Evolutionary conservation across 2,888 invertebrate genomes (phyloP).

Genomic region (Pelosia muscerda): DNA sequence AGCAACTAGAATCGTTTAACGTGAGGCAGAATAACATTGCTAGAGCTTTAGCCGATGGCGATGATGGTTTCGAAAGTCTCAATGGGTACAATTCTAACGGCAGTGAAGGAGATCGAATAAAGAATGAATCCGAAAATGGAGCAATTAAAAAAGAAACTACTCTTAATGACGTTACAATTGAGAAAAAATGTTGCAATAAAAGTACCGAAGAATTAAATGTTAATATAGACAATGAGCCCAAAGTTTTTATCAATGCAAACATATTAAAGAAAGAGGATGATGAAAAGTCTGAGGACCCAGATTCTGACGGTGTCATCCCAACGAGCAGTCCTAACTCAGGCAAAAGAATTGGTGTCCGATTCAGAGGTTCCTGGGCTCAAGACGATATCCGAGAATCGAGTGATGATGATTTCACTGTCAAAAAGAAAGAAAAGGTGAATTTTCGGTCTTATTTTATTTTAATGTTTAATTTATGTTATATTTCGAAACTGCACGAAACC

Average conservation of each 20-base stretch:
- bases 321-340: conserved; percentile 68
- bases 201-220: conserved; percentile 31
- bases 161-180: conserved; percentile 33
- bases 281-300: conserved; percentile 71
- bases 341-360: conserved; percentile 76
- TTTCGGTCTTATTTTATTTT: not conserved
- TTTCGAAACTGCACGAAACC: not conserved
- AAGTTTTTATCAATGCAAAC: conserved; percentile 35
- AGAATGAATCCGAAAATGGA: conserved; percentile 46
- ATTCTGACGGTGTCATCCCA: conserved; percentile 71
- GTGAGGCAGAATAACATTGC: conserved; percentile 68
- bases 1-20: conserved; percentile 80
- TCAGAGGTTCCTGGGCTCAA: conserved; percentile 76
- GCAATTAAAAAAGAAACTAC: conserved; percentile 57
- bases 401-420: conserved; percentile 73
- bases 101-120: conserved; percentile 80
- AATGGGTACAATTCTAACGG: conserved; percentile 93
- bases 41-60: conserved; percentile 85
- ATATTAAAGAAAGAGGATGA: conserved; percentile 78
- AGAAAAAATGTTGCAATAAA: conserved; percentile 50
- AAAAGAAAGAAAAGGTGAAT: conserved; percentile 76
- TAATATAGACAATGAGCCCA: conserved; percentile 22
- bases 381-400: conserved; percentile 69
- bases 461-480: too few relatives aligned
- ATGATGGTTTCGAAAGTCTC: conserved; percentile 95